These are phyloP conservation scores for Oophaga sylvatica DNA, from an alignment of 2,797 vertebrate species.

Conservation along the genomic window DNA sequence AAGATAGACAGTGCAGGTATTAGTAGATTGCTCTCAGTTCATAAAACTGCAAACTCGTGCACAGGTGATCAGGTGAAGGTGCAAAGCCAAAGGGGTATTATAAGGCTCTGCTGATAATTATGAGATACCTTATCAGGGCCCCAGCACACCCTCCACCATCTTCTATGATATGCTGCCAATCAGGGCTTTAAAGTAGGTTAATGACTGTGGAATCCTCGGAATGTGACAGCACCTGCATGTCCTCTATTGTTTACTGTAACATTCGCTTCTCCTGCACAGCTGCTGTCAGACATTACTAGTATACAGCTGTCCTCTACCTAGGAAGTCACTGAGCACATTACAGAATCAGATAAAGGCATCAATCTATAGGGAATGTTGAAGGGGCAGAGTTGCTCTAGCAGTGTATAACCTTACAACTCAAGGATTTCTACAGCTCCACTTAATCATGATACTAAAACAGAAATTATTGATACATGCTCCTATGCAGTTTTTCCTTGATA, in stretches of 20 bases:
- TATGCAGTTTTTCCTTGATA: not conserved
- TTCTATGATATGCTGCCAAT: conserved; percentile 51
- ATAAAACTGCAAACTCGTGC: conserved; percentile 6
- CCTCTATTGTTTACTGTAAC: conserved; percentile 41
- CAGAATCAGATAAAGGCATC: not conserved
- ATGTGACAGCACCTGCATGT: conserved; percentile 58
- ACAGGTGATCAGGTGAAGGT: conserved; percentile 45
- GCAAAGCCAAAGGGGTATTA: conserved; percentile 30
- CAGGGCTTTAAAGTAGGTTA: conserved; percentile 51
- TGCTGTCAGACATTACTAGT: conserved; percentile 22
- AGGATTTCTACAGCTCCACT: not conserved
- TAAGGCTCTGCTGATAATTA: conserved; percentile 22
- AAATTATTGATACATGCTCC: not conserved
- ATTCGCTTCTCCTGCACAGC: conserved; percentile 14
- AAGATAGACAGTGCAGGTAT: conserved; percentile 4
- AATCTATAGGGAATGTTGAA: conserved; percentile 1
- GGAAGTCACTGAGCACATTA: conserved; percentile 28
- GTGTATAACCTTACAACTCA: not conserved
- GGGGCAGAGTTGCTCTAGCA: not conserved
- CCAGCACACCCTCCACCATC: conserved; percentile 35
- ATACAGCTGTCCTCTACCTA: conserved; percentile 36
- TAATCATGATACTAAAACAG: not conserved
- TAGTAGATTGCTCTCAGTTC: conserved; percentile 6
- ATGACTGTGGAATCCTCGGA: conserved; percentile 51
- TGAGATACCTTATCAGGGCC: conserved; percentile 49